Evolutionary conservation across 2,888 invertebrate species (phyloP).

Genomic region (Phalera bucephala): DNA sequence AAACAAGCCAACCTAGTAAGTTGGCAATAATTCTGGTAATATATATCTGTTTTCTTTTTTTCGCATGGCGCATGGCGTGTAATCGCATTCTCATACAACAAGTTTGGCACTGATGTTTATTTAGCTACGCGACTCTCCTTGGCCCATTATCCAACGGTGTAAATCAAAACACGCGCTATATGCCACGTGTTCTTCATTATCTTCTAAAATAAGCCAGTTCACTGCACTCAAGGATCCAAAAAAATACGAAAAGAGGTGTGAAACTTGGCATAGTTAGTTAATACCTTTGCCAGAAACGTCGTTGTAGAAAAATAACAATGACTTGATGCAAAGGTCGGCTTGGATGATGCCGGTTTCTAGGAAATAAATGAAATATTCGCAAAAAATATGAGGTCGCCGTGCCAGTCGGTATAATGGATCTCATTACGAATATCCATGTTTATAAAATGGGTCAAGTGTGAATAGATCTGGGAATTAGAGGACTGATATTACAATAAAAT

Average conservation of each 20-base stretch:
- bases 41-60: too few species aligned
- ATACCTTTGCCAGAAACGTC: constrained; percentile 45
- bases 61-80: too few species aligned
- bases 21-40: too few species aligned
- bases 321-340: constrained; percentile 24
- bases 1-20: too few species aligned
- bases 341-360: constrained; percentile 19
- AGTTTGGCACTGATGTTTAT: constrained; percentile 1
- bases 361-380: constrained; percentile 16
- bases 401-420: constrained; percentile 12
- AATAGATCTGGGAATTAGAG: too few species aligned
- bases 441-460: too few species aligned
- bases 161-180: neutral
- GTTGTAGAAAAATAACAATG: constrained; percentile 21
- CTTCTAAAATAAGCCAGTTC: constrained; percentile 40
- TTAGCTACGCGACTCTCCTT: constrained; percentile 5
- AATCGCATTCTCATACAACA: constrained; percentile 12
- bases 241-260: constrained; percentile 42
- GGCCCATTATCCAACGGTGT: neutral
- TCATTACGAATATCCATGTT: too few species aligned
- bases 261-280: constrained; percentile 48
- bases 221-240: constrained; percentile 32
- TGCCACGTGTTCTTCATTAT: constrained; percentile 35
- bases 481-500: too few species aligned
- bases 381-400: constrained; percentile 13